phyloP scores from a whole-genome alignment of 1,140 invertebrate species.

The Ectropis grisescens region DNA sequence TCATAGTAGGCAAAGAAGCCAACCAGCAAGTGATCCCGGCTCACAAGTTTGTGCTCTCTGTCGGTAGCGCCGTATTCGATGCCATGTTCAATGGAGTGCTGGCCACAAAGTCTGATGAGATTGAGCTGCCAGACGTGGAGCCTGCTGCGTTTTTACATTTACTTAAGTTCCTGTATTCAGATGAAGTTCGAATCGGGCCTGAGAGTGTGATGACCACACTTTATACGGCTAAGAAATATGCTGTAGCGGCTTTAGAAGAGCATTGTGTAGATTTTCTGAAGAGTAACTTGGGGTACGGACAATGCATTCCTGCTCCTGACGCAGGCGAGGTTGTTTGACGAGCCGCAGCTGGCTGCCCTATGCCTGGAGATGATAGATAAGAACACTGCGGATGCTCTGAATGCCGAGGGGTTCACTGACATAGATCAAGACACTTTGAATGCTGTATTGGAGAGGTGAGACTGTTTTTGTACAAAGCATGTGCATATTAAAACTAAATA shows the following conservation, averaged over 20 bases:
- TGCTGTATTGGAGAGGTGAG: constrained; percentile 77
- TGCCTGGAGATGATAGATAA: constrained; percentile 91
- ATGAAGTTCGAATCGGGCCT: constrained; percentile 88
- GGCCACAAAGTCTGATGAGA: constrained; percentile 77
- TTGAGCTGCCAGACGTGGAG: constrained; percentile 88
- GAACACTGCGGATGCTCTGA: constrained; percentile 84
- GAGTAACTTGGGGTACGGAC: constrained; percentile 82
- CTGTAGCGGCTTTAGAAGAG: constrained; percentile 84
- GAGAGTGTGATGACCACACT: constrained; percentile 91
- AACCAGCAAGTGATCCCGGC: constrained; percentile 83
- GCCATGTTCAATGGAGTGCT: constrained; percentile 88
- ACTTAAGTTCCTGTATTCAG: constrained; percentile 84
- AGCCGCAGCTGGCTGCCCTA: constrained; percentile 80
- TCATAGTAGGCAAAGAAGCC: constrained; percentile 81
- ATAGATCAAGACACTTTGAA: constrained; percentile 88
- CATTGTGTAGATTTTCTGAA: constrained; percentile 90
- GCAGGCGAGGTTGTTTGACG: constrained; percentile 86
- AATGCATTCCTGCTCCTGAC: constrained; percentile 90
- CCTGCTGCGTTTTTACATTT: constrained; percentile 82
- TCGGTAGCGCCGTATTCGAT: constrained; percentile 88
- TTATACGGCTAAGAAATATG: constrained; percentile 91
- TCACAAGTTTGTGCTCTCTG: constrained; percentile 87
- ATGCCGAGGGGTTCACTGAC: constrained; percentile 89
- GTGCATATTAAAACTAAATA: too few relatives aligned
- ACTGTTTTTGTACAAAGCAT: not conserved